Evolutionary conservation across 1,140 invertebrate species (phyloP).

Genomic region (Campoletis sonorensis): DNA sequence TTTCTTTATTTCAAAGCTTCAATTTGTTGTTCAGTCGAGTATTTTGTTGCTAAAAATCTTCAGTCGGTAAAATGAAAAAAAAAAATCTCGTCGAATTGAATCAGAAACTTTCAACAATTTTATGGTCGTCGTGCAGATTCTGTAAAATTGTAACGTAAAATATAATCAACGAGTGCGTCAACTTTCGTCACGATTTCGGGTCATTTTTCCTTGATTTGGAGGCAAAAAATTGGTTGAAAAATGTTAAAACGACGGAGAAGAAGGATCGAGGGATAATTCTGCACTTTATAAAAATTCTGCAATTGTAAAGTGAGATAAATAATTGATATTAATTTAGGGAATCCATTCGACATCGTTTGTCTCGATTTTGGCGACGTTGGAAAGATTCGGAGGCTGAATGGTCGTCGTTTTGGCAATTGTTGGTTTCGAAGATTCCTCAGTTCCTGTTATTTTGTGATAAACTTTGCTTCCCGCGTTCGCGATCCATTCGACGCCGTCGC

Average conservation of each 20-base stretch:
- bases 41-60: neutral
- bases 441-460: constrained; percentile 76
- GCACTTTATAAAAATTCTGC: neutral
- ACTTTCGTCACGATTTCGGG: no score
- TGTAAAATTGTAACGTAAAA: no score
- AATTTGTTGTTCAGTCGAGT: constrained; percentile 9
- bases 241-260: no score
- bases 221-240: no score
- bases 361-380: constrained; percentile 59
- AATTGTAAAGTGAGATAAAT: neutral
- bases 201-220: no score
- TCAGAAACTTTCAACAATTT: no score
- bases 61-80: neutral
- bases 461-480: constrained; percentile 77
- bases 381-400: neutral
- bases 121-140: no score
- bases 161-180: no score
- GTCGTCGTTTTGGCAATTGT: constrained; percentile 45
- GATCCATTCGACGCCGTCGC: constrained; percentile 80
- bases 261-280: neutral
- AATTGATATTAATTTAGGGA: constrained; percentile 55
- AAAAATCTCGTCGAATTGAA: neutral
- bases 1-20: constrained; percentile 25
- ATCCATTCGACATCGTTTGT: constrained; percentile 75
- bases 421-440: constrained; percentile 58